A percentile compares a stretch with the other conserved stretches of the same genome.
Conservation (phyloP, 2,797 vertebrate species). For the Mormyrops boulengeri region DNA sequence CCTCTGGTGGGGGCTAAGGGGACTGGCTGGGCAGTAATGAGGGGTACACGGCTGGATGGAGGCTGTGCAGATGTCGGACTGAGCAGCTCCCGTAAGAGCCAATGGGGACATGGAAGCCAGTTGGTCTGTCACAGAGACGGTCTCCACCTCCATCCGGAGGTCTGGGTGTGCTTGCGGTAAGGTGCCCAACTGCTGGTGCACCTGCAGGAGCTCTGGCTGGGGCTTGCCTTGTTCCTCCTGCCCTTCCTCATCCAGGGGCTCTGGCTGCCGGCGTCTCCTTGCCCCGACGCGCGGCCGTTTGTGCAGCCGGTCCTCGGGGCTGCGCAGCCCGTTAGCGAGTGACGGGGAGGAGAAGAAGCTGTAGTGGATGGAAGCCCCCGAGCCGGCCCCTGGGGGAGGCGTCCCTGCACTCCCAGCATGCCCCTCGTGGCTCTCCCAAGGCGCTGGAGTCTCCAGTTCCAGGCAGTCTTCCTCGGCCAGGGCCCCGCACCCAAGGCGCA, state of each 20-base stretch:
- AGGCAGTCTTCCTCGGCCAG: constrained; percentile 53
- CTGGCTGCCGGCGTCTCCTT: constrained; percentile 54
- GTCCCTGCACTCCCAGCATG: constrained; percentile 45
- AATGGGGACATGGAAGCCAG: constrained; percentile 48
- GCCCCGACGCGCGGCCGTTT: constrained; percentile 41
- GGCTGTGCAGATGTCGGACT: constrained; percentile 45
- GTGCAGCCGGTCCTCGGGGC: constrained; percentile 69
- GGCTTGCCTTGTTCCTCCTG: constrained; percentile 46
- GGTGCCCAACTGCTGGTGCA: constrained; percentile 39
- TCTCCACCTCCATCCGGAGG: constrained; percentile 55
- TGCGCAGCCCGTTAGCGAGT: constrained; percentile 84
- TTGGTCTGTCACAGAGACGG: constrained; percentile 35
- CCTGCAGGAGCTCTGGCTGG: constrained; percentile 35
- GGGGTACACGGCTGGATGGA: constrained; percentile 44
- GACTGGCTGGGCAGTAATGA: constrained; percentile 39
- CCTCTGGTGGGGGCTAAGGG: constrained; percentile 45
- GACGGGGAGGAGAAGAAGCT: constrained; percentile 76
- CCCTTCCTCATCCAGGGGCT: constrained; percentile 50
- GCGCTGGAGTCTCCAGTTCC: constrained; percentile 54
- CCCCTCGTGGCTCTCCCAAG: constrained; percentile 59
- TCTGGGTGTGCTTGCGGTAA: constrained; percentile 65
- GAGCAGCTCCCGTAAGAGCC: constrained; percentile 49
- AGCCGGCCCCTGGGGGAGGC: constrained; percentile 46
- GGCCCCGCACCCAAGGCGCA: constrained; percentile 75
- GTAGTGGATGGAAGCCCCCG: constrained; percentile 63